Conservation (phyloP, 2,113 vertebrate species). For the Alethe castanea region DNA sequence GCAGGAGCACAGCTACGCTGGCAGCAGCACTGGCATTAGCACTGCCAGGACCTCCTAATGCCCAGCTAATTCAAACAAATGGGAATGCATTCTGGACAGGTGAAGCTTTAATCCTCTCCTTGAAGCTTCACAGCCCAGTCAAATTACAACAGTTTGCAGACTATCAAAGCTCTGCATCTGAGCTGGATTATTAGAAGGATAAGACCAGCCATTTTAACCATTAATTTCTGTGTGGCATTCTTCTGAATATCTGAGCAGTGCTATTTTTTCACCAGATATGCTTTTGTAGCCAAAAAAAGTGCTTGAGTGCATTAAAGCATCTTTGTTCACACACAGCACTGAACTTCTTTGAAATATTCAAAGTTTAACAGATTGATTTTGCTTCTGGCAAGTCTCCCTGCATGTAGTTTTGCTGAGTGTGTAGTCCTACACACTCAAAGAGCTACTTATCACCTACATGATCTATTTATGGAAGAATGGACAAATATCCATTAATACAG, state of each 20-base stretch:
- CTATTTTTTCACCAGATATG: not conserved
- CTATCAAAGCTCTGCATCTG: not conserved
- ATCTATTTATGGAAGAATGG: conserved; percentile 56
- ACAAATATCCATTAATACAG: conserved; percentile 9
- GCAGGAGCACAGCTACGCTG: fast-evolving
- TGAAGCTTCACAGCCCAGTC: not conserved
- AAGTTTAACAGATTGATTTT: conserved; percentile 61
- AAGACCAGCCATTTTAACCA: not conserved
- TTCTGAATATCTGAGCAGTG: not conserved
- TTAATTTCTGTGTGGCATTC: not conserved
- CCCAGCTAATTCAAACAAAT: not conserved
- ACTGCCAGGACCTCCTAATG: not conserved
- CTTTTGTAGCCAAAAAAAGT: conserved; percentile 20
- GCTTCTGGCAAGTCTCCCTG: conserved; percentile 25
- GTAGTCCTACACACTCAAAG: conserved; percentile 49
- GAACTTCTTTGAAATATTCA: conserved; percentile 56
- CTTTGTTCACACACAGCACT: conserved; percentile 29
- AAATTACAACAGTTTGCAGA: not conserved
- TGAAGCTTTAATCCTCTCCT: not conserved
- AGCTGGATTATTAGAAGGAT: not conserved
- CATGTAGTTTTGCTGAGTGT: conserved; percentile 26
- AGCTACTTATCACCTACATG: conserved; percentile 51
- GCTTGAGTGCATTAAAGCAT: conserved; percentile 43
- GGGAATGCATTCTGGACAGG: fast-evolving
- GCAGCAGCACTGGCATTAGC: not conserved